These are phyloP conservation scores for Cettia cetti DNA, from an alignment of 2,113 vertebrate species.

Conservation along the genomic window DNA sequence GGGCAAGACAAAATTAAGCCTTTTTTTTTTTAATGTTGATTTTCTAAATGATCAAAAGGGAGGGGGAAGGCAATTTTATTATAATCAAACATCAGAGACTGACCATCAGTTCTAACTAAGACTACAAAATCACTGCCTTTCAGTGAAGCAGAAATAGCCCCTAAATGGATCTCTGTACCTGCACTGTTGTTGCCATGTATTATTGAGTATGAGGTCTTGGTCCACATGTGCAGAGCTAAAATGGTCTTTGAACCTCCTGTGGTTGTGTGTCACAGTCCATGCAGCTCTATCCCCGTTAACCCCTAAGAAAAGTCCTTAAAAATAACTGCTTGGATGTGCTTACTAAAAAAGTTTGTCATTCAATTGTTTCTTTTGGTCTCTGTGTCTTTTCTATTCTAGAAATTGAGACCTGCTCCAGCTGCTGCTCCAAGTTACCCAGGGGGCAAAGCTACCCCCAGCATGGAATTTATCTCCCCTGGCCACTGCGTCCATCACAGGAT, in stretches of 20 bases:
- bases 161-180: background rate
- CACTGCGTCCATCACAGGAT: background rate
- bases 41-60: background rate
- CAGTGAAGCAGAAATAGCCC: background rate
- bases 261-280: background rate
- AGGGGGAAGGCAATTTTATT: background rate
- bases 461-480: accelerated
- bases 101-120: background rate
- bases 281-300: background rate
- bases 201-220: background rate
- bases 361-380: background rate
- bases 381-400: background rate
- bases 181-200: background rate
- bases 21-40: background rate
- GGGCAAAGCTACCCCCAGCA: background rate
- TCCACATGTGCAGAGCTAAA: background rate
- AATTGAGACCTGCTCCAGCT: background rate
- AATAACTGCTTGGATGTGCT: background rate
- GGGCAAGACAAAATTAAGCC: background rate
- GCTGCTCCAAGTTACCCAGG: background rate
- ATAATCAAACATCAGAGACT: background rate
- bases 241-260: background rate
- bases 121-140: background rate
- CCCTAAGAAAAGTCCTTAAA: background rate
- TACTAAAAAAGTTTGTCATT: background rate